A percentile compares a stretch with the other conserved stretches of the same genome.
Conservation (phyloP, 2,797 vertebrate genomes). For the Mycteria americana region DNA sequence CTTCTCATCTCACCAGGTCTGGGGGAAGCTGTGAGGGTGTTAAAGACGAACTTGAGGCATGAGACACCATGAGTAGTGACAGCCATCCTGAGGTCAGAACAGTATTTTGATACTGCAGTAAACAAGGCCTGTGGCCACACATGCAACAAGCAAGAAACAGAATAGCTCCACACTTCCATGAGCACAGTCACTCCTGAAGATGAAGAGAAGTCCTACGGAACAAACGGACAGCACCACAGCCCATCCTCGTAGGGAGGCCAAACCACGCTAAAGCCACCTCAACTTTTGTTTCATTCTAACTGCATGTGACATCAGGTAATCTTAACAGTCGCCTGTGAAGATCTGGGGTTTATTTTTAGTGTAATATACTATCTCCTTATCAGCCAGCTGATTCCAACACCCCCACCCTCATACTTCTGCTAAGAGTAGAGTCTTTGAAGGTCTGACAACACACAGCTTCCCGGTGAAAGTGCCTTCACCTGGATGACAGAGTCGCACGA, state of each 20-base stretch:
- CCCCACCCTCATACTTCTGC: not conserved
- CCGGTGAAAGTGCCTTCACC: not conserved
- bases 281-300: not conserved
- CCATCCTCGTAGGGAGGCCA: rapidly evolving
- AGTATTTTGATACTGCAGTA: not conserved
- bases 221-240: rapidly evolving
- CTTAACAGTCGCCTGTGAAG: not conserved
- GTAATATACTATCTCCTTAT: not conserved
- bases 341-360: not conserved
- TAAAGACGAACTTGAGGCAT: rapidly evolving
- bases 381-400: slow-evolving; percentile 9
- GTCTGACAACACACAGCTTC: not conserved
- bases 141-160: not conserved
- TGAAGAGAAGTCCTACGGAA: not conserved
- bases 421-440: not conserved
- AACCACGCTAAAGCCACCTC: not conserved
- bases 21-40: not conserved
- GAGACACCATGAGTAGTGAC: not conserved
- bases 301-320: not conserved
- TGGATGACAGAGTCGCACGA: not conserved
- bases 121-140: not conserved
- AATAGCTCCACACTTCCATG: not conserved
- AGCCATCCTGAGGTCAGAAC: not conserved
- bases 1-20: not conserved
- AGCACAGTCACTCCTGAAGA: not conserved